Conservation (phyloP, 2,113 vertebrate species). For the Planiliza haematocheilus region DNA sequence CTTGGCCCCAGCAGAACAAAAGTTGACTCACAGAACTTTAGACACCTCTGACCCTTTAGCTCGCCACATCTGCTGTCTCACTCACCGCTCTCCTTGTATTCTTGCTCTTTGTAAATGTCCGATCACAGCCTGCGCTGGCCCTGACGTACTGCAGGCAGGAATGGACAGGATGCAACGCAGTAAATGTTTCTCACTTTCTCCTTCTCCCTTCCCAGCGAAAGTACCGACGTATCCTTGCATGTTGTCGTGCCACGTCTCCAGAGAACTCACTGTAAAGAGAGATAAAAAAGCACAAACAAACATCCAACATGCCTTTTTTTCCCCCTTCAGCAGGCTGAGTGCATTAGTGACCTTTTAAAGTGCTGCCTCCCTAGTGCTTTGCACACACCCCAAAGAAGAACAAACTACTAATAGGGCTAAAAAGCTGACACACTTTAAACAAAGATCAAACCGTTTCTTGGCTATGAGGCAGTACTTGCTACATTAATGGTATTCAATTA, state of each 20-base stretch:
- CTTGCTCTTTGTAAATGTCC: conserved; percentile 16
- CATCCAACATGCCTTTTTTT: conserved; percentile 70
- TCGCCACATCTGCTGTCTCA: background rate
- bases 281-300: conserved; percentile 74
- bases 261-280: conserved; percentile 66
- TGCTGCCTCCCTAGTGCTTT: conserved; percentile 63
- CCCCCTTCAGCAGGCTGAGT: conserved; percentile 68
- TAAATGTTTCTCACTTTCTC: conserved; percentile 50
- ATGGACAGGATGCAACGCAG: conserved; percentile 23
- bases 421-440: conserved; percentile 72
- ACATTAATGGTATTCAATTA: conserved; percentile 71
- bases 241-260: conserved; percentile 57
- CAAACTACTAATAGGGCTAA: conserved; percentile 72
- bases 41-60: conserved; percentile 39
- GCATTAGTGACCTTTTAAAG: conserved; percentile 82
- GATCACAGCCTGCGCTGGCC: background rate
- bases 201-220: conserved; percentile 19
- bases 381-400: conserved; percentile 65
- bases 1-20: background rate
- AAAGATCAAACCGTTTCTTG: conserved; percentile 74
- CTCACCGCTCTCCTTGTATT: background rate
- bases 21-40: conserved; percentile 36
- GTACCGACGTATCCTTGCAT: conserved; percentile 51
- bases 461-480: conserved; percentile 48
- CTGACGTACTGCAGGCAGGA: conserved; percentile 15